These are phyloP conservation scores for Raja brachyura DNA, from an alignment of 2,113 vertebrate species.

Conservation along the genomic window DNA sequence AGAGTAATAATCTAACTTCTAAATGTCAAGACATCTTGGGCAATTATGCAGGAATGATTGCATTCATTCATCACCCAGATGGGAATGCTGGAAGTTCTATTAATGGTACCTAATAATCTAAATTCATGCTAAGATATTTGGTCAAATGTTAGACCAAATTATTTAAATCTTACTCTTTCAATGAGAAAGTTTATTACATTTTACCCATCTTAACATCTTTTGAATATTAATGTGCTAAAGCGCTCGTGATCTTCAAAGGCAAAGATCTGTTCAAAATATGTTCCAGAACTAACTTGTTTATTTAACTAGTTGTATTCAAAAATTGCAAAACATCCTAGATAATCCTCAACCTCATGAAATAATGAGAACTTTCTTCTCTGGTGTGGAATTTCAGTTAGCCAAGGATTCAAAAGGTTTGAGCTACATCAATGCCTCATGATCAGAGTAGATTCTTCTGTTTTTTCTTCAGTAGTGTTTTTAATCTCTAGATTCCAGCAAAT, in stretches of 20 bases:
- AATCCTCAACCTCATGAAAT: neutral
- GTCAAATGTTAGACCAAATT: neutral
- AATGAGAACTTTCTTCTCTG: neutral
- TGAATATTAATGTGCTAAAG: neutral
- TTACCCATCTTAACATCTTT: neutral
- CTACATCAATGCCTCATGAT: neutral
- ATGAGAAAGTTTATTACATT: neutral
- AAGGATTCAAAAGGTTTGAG: neutral
- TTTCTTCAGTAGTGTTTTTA: neutral
- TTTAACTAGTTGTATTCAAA: neutral
- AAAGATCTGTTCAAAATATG: neutral
- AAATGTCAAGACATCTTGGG: neutral
- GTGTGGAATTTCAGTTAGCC: neutral
- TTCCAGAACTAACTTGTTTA: neutral
- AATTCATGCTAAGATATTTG: neutral
- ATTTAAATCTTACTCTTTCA: neutral
- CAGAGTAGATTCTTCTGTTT: neutral
- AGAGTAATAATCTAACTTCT: neutral
- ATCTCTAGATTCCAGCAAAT: no score
- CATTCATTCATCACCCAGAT: neutral
- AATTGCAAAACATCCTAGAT: neutral
- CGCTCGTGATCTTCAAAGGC: neutral
- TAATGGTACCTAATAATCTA: neutral
- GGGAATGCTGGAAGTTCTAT: neutral
- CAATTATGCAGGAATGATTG: neutral